Base-by-base conservation (phyloP, 2,113 vertebrate species). In the Archilochus colubris region DNA sequence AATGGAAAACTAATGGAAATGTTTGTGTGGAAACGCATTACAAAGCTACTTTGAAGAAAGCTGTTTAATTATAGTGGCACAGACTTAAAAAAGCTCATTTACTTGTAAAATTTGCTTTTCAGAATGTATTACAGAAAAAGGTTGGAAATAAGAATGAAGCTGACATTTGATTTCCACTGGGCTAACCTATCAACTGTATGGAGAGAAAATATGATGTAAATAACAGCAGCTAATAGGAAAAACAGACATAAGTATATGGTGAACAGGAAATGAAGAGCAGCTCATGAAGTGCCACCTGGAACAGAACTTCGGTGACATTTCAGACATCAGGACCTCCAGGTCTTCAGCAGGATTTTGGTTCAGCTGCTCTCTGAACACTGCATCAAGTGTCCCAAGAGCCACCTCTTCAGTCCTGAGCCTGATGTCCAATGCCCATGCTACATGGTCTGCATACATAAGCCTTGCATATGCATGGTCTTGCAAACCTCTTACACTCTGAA, bases 141-240 rank as follows among this genome's bases (percentile, higher is more conserved):
- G 91, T 89, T 88, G 79, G n/a, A 68, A 95, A 80, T 93, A 95
- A 95, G 88, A 88, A 95, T 38, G 81, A 79, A 96, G 77, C 28
- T 96, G 95, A 96, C 79, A 95, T 94, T 97, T 94, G 81, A 91
- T 97, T 97, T 97, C 95, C 93, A 96, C 38, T 88, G 81, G 92
- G 95, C 75, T 89, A 91, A 33, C 76, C 89, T 93, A 97, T 94
- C 78, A 97, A 81, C 55, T 2, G 40, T 94, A 81, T 51, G 82
- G 76, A 87, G 87, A 93, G 59, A 92, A 96, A 91, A 94, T 43
- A 69, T 89, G 91, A 94, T 91, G 86, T 88, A 97, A 97, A 96
- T 95, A 97, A 75, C 90, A 96, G 92, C 75, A 93, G 73, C 59
- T 95, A 94, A 93, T 46, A 94, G 38, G 85, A 95, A 97, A 61